Conservation (phyloP, 2,888 invertebrate genomes). For the Atethmia centrago region DNA sequence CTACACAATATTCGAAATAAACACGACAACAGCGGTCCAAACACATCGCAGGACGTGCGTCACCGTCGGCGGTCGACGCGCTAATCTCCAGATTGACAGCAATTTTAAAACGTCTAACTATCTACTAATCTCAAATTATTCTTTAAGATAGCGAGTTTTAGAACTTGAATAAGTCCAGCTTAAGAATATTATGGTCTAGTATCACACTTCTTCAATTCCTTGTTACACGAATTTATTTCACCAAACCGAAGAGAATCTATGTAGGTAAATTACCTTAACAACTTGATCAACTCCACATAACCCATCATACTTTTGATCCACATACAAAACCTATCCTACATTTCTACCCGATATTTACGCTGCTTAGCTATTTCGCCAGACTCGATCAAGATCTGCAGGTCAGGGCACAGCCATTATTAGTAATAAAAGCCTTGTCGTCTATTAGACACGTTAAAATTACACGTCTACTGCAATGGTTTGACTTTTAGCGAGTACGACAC, state of each 20-base stretch:
- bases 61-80: too few species aligned
- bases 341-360: slow-evolving; percentile 46
- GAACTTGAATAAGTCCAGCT: background rate
- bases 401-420: slow-evolving; percentile 66
- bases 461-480: slow-evolving; percentile 69
- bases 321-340: slow-evolving; percentile 11
- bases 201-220: background rate
- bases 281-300: too few species aligned
- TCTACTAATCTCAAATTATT: background rate
- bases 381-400: slow-evolving; percentile 68
- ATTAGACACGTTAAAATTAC: slow-evolving; percentile 80
- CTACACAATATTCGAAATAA: too few species aligned
- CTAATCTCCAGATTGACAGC: background rate
- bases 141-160: background rate
- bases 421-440: slow-evolving; percentile 74
- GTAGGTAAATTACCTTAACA: background rate
- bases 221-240: background rate
- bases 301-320: background rate
- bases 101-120: background rate
- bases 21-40: too few species aligned
- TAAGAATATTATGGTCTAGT: background rate
- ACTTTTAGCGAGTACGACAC: slow-evolving; percentile 46
- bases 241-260: background rate
- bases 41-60: too few species aligned
- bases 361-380: slow-evolving; percentile 63